Base-by-base conservation (phyloP, 2,888 invertebrate species). In the Harpalus rubripes region DNA sequence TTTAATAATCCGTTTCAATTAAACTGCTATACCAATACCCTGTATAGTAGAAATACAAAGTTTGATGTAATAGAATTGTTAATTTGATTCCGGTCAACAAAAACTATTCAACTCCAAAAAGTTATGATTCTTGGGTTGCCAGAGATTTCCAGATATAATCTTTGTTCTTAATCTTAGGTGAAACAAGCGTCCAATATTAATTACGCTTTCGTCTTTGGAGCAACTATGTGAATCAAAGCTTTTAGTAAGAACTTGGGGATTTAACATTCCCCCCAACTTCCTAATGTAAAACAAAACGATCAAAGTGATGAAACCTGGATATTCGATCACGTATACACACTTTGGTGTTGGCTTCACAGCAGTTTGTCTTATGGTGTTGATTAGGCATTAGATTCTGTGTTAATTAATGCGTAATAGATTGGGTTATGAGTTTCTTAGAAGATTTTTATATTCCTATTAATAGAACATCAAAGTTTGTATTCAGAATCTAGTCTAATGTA, bases 251-350 rank as follows among this genome's bases (percentile, higher is more conserved):
- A 44, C n/a, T 18, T 18, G 7, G 56, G 4, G 41, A 18, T 18
- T 44, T 63, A 68, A 68, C 68, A 1, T 3, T 22, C n/a, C 8
- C 7, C 32, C 0, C 6, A 22, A 1, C 32, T 15, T 39, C 5
- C 39, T 68, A 22, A n/a, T 26, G 68, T 39, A 68, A 32, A 68
- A 68, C 68, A 68, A 68, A 68, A 68, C 68, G 68, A 68, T 56
- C 44, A 56, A 78, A 52, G 58, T 32, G 52, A 8, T 0, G 22
- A 78, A 22, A 10, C 26, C 2, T 78, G 52, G 56, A 78, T 56
- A 78, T 78, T 56, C 78, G 58, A 18, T 72, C 78, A 52, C 52
- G 58, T 78, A 78, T 3, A 78, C 0, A 39, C 39, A 39, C 39
- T 68, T 68, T 68, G 68, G 39, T 68, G 39, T 68, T 68, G 32